phyloP scores from a whole-genome alignment of 1,140 invertebrate genomes.

The Yoshiicerus persimilis region DNA sequence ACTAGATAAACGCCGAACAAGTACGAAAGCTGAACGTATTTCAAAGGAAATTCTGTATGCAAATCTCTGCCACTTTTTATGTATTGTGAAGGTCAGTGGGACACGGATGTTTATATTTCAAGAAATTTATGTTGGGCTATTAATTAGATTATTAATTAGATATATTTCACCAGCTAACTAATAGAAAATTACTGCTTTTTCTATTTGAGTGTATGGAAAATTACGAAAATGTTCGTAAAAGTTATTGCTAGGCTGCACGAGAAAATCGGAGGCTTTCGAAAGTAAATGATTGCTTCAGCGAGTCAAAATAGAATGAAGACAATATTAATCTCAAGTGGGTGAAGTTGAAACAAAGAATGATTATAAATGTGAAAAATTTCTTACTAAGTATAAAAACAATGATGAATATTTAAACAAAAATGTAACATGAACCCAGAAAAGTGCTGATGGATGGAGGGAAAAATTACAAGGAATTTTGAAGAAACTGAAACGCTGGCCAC shows the following conservation, averaged over 20 bases:
- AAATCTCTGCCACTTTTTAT: not conserved
- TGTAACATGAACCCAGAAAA: not conserved
- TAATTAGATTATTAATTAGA: too few species aligned
- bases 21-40: not conserved
- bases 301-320: not conserved
- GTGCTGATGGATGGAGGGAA: not conserved
- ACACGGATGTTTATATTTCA: not conserved
- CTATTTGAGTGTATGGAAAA: too few species aligned
- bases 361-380: too few species aligned
- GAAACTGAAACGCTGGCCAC: not conserved
- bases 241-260: not conserved
- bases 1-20: not conserved
- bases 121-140: too few species aligned
- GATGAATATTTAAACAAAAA: too few species aligned
- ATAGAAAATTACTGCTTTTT: too few species aligned
- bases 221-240: not conserved
- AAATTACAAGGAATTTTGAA: not conserved
- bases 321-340: not conserved
- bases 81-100: not conserved
- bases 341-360: not conserved
- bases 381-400: too few species aligned
- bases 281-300: not conserved
- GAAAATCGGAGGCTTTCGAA: not conserved
- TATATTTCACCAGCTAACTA: too few species aligned
- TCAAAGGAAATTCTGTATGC: not conserved